phyloP scores from a whole-genome alignment of 2,888 invertebrate genomes.

The Dioctria linearis region DNA sequence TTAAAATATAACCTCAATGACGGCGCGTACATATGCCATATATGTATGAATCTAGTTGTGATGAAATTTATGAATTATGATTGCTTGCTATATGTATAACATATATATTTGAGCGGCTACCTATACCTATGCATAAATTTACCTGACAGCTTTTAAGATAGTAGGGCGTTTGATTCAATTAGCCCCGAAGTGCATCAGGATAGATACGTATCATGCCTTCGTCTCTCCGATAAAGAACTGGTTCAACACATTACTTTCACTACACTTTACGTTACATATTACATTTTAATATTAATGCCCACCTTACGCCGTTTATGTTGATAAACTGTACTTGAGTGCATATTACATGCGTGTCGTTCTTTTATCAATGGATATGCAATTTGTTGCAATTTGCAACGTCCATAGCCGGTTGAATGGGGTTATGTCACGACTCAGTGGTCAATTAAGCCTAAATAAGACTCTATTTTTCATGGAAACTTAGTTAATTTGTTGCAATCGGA shows the following conservation, averaged over 20 bases:
- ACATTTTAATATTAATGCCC: constrained; percentile 21
- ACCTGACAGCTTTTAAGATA: constrained; percentile 37
- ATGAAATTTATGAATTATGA: constrained; percentile 50
- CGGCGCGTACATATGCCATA: not conserved
- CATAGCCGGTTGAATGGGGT: not conserved
- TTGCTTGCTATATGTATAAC: not conserved
- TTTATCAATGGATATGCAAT: constrained; percentile 22
- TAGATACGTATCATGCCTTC: no score
- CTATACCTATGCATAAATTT: not conserved
- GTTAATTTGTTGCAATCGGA: constrained; percentile 15
- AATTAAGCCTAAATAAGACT: constrained; percentile 25
- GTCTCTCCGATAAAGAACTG: not conserved
- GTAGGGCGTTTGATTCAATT: constrained; percentile 45
- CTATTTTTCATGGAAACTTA: not conserved
- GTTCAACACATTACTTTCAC: constrained; percentile 47
- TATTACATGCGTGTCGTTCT: not conserved
- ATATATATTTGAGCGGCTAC: no score
- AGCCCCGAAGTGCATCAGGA: constrained; percentile 15
- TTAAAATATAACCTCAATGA: not conserved
- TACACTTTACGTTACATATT: not conserved
- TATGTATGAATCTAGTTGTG: not conserved
- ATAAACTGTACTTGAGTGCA: not conserved
- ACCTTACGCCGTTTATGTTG: constrained; percentile 1
- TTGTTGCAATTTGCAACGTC: constrained; percentile 25
- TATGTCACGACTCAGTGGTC: constrained; percentile 23